phyloP scores from a whole-genome alignment of 2,113 vertebrate genomes.

The Polyodon spathula region DNA sequence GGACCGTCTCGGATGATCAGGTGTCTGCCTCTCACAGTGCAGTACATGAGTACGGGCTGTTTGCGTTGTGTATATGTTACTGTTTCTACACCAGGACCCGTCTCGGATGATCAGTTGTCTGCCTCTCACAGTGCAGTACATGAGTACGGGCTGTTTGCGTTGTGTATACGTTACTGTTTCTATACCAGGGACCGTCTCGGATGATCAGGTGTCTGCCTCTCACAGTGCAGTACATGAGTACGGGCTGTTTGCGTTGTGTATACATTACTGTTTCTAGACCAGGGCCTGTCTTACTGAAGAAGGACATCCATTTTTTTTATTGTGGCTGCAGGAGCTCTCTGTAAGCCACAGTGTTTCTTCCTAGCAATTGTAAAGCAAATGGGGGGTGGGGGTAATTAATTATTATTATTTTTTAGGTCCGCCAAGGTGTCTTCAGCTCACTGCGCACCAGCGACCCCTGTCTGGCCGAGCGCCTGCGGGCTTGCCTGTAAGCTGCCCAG shows the following conservation, averaged over 20 bases:
- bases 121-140: not conserved
- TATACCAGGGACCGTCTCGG: no score
- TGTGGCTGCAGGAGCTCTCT: constrained; percentile 8
- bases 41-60: not conserved
- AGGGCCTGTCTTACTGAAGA: not conserved
- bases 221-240: not conserved
- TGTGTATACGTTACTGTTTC: constrained; percentile 5
- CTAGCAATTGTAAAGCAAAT: no score
- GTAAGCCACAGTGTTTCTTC: constrained; percentile 16
- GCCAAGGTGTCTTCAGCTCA: no score
- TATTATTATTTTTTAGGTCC: no score
- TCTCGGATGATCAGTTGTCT: no score
- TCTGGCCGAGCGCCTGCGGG: no score
- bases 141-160: constrained; percentile 2
- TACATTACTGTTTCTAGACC: constrained; percentile 4
- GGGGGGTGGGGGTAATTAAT: no score
- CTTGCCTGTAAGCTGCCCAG: no score
- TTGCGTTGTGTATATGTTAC: constrained; percentile 5
- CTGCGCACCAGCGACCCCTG: no score
- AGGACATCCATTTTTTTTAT: constrained; percentile 28
- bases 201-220: no score
- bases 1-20: no score
- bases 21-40: no score
- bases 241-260: constrained; percentile 1
- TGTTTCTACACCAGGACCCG: not conserved